Conservation (phyloP, 2,888 invertebrate genomes). For the Idaea dimidiata region DNA sequence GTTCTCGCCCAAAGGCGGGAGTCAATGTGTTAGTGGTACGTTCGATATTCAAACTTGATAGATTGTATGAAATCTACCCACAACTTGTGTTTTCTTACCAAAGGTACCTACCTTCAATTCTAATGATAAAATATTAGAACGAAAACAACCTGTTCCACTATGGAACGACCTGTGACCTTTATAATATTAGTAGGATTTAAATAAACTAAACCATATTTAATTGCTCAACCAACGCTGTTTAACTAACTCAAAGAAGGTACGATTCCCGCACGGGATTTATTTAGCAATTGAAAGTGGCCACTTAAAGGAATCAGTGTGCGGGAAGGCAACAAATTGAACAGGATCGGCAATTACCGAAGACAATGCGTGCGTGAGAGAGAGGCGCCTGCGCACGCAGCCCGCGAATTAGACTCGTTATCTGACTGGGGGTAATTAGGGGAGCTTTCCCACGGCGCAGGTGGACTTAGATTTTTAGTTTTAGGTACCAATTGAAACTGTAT, state of each 20-base stretch:
- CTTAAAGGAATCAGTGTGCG: conserved; percentile 78
- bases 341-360: conserved; percentile 80
- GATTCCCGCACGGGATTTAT: conserved; percentile 62
- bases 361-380: conserved; percentile 79
- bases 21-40: too few species aligned
- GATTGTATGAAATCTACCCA: too few species aligned
- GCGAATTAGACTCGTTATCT: conserved; percentile 79
- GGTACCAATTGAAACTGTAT: too few species aligned
- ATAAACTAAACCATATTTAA: conserved; percentile 11
- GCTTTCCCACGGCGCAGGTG: conserved; percentile 66
- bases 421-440: conserved; percentile 72
- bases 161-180: neutral
- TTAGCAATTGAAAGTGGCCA: conserved; percentile 76
- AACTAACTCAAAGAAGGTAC: conserved; percentile 11
- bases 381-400: conserved; percentile 73
- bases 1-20: too few species aligned
- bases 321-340: conserved; percentile 77
- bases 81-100: too few species aligned
- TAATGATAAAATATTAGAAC: too few species aligned
- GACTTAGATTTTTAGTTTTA: neutral
- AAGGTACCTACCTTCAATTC: too few species aligned
- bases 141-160: too few species aligned
- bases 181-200: neutral
- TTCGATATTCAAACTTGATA: too few species aligned
- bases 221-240: conserved; percentile 13